phyloP scores from a whole-genome alignment of 2,797 vertebrate genomes.

The Linurgus olivaceus region DNA sequence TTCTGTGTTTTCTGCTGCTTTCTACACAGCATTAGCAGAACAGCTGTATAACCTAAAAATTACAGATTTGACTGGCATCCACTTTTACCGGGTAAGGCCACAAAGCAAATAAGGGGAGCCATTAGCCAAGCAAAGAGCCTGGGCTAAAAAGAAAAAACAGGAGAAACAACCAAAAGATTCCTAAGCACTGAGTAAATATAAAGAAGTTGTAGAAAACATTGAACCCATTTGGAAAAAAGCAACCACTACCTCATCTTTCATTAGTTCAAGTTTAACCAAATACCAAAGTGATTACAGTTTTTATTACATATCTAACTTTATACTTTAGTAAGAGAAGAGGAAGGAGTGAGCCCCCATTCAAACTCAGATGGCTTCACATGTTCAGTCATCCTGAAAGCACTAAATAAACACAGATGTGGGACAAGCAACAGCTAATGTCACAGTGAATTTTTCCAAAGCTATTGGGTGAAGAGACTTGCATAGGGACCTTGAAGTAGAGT shows the following conservation, averaged over 20 bases:
- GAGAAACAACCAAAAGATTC: background rate
- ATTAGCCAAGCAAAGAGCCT: background rate
- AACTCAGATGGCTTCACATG: background rate
- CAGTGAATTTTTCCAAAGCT: background rate
- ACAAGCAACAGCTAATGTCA: background rate
- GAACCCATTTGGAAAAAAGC: background rate
- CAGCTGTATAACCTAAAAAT: background rate
- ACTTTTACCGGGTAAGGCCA: background rate
- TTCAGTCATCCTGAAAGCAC: background rate
- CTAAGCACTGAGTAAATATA: background rate
- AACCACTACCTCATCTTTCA: background rate
- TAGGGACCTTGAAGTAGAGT: background rate
- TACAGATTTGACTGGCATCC: background rate
- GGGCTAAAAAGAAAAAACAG: background rate
- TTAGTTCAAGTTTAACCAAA: background rate
- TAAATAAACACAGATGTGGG: background rate
- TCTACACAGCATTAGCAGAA: background rate
- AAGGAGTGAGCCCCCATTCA: background rate
- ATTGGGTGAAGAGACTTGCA: background rate
- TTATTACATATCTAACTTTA: background rate
- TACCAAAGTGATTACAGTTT: background rate
- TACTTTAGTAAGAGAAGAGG: background rate
- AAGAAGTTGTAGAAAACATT: background rate
- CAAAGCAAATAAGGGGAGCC: background rate
- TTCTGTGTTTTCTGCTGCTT: background rate